Evolutionary conservation across 2,797 vertebrate genomes (phyloP), one percentile per base, ranked within the genome.

Genomic region (Coreius guichenoti): DNA sequence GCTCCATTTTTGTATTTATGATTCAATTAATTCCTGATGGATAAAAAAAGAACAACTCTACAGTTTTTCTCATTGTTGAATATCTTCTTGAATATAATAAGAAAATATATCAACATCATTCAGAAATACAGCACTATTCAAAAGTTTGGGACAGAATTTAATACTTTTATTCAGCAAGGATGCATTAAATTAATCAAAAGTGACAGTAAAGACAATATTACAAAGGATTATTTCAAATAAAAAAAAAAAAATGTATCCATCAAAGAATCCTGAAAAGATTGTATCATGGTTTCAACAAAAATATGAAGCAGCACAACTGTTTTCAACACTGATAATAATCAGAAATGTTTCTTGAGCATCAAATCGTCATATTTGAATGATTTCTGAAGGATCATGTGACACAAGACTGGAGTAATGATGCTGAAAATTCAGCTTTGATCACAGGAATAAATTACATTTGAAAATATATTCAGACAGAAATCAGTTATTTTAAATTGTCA

Each of bases 351-450:
- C 33, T 39, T 39, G 11, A 23, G 12, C 19, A n/a, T 2, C 5
- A 70, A n/a, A 45, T 43, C 21, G 14, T 0, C 4, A 23, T 43
- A 69, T 45, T 4, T n/a, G 6, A 16, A 14, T 45, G 23, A 45
- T 45, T 70, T 70, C 23, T 45, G 39, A 45, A 70, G 67, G 68
- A 70, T 70, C 12, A 43, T 26, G 68, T 70, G 39, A 43, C 68
- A 45, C 21, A 70, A 70, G 68, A 45, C 68, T 67, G 63, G 16
- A 33, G 63, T 58, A 58, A 58, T 58, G 56, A 58, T 58, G 33
- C 19, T 39, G 21, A 43, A 43, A 43, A 70, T n/a, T 8, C 11
- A 43, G 3, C 36, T 70, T n/a, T 8, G 0, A n/a, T 16, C 13
- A 70, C 39, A 45, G 68, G 12, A 70, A 45, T 45, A 45, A 45